phyloP scores from a whole-genome alignment of 2,888 invertebrate species.

The Macrophya alboannulata region DNA sequence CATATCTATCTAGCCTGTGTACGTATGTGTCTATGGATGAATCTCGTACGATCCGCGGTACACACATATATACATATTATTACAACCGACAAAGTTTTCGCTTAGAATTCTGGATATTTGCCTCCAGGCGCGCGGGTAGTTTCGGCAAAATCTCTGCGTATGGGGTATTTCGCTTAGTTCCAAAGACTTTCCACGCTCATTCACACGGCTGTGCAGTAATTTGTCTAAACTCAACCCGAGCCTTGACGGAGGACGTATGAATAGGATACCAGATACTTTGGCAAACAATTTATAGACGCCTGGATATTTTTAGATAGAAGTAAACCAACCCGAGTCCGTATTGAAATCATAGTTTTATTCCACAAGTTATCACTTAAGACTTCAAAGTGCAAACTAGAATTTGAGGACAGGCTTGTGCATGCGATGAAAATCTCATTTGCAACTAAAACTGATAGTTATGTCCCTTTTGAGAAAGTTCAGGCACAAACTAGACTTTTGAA shows the following conservation, averaged over 20 bases:
- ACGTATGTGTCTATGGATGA: neutral
- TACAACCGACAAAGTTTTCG: slow-evolving; percentile 23
- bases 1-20: neutral
- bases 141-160: neutral
- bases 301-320: neutral
- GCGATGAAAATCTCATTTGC: too few relatives aligned
- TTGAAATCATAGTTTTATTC: too few relatives aligned
- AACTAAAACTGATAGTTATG: too few relatives aligned
- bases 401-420: too few relatives aligned
- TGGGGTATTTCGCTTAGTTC: neutral
- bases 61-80: slow-evolving; percentile 5
- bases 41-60: neutral
- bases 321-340: too few relatives aligned
- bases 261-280: slow-evolving; percentile 14
- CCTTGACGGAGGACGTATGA: slow-evolving; percentile 26
- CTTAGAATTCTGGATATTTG: slow-evolving; percentile 37
- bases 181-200: slow-evolving; percentile 1
- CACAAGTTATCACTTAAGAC: too few relatives aligned
- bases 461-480: too few relatives aligned
- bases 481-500: too few relatives aligned
- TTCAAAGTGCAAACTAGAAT: too few relatives aligned
- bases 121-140: neutral
- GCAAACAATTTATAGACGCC: slow-evolving; percentile 6
- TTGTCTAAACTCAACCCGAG: slow-evolving; percentile 1
- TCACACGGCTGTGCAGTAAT: slow-evolving; percentile 28